Evolutionary conservation across 1,140 invertebrate species (phyloP).

Genomic region (Conus ventricosus): DNA sequence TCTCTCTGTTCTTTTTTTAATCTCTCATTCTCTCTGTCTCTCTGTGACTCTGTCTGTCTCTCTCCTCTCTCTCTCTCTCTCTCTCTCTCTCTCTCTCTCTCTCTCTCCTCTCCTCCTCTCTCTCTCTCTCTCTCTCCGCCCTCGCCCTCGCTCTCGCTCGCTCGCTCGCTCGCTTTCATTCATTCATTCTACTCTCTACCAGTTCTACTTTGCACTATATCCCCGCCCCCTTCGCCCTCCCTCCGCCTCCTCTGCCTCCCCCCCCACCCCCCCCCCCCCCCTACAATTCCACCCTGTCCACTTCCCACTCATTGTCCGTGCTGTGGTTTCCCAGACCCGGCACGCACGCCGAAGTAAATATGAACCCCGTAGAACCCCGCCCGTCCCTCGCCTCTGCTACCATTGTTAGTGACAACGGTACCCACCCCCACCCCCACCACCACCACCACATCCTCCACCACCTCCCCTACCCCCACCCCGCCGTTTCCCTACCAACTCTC

Average conservation of each 20-base stretch:
- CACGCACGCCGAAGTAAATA: constrained; percentile 21
- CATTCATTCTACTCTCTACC: too few species aligned
- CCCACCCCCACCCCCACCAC: too few species aligned
- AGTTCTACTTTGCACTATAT: too few species aligned
- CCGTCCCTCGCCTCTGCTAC: too few species aligned
- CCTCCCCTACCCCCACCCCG: too few species aligned
- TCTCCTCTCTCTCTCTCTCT: too few species aligned
- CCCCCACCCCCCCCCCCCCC: background rate
- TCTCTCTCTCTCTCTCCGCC: constrained; percentile 19
- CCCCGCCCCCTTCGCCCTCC: background rate
- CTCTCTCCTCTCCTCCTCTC: background rate
- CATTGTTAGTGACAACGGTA: too few species aligned
- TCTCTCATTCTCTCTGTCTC: background rate
- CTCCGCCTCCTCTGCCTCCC: background rate
- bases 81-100: too few species aligned
- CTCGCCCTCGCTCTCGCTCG: too few species aligned
- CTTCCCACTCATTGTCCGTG: background rate
- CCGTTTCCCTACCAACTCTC: too few species aligned
- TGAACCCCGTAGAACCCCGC: background rate
- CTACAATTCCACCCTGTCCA: background rate
- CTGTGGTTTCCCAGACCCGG: background rate
- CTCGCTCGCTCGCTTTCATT: too few species aligned
- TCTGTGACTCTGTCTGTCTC: background rate
- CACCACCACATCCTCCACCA: too few species aligned
- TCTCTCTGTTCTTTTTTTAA: background rate